Evolutionary conservation across 2,888 invertebrate genomes (phyloP), one percentile per base, ranked within the genome.

Genomic region (Xestia sexstrigata): DNA sequence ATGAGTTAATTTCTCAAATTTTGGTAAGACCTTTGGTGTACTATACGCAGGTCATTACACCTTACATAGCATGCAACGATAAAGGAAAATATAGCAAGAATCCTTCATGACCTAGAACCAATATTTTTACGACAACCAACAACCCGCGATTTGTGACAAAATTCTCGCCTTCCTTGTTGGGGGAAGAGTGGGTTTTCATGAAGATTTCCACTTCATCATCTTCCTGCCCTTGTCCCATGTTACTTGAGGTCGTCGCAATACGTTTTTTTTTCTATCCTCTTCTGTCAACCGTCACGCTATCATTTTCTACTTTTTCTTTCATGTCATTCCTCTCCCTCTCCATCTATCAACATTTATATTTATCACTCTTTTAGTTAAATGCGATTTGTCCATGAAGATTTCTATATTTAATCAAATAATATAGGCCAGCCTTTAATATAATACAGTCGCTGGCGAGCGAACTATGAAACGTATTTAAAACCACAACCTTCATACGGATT

Each of bases 401-500:
- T 49, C 0, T 20, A 47, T 9, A 7, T n/a, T n/a, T 20, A 47
- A 47, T 4, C 26, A 74, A 47, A 26, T 72, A 60, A 30, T 30
- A 26, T 15, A 35, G 15, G 11, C 35, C 17, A 26, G 7, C 30
- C 4, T 39, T 13, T 4, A 2, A 9, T 15, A 26, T n/a, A 15
- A 42, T 39, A 42, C 2, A 45, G 2, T 35, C n/a, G 5, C 35
- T 72, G 72, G 23, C 35, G 11, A 63, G 35, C n/a, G 17, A 63
- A 42, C 42, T 4, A 8, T 9, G 42, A 65, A 42, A 9, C n/a
- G 9, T 42, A 65, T 13, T 65, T 65, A 65, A 63, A 49, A 73
- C 73, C 75, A 30, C 73, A 73, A 74, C 26, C 65, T 65, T 65
- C 65, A 0, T 49, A 26, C 26, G 39, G 23, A 42, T 73, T 52